phyloP scores from a whole-genome alignment of 2,888 invertebrate species.

The Athalia cordata region DNA sequence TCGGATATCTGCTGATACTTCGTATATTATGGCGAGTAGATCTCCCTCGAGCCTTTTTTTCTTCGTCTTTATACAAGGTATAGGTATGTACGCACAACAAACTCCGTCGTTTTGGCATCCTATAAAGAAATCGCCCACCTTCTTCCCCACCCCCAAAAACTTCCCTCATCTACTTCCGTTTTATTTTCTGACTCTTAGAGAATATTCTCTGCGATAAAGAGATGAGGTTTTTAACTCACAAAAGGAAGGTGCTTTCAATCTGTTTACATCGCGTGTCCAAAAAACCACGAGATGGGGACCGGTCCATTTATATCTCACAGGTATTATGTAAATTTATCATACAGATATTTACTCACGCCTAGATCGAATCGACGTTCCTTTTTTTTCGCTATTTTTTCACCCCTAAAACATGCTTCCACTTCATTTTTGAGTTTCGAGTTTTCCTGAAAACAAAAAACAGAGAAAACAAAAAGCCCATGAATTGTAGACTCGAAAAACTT shows the following conservation, averaged over 20 bases:
- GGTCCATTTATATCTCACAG: constrained; percentile 44
- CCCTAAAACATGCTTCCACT: too few species aligned
- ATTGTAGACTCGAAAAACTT: too few species aligned
- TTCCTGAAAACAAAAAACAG: too few species aligned
- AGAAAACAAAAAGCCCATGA: too few species aligned
- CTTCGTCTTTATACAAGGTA: background rate
- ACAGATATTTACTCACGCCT: background rate
- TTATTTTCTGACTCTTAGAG: constrained; percentile 65
- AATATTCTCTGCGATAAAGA: constrained; percentile 66
- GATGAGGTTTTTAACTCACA: constrained; percentile 62
- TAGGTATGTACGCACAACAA: background rate
- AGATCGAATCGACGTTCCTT: background rate
- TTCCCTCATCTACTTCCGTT: constrained; percentile 61
- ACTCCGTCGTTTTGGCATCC: constrained; percentile 14
- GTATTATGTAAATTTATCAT: background rate
- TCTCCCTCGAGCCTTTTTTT: constrained; percentile 19
- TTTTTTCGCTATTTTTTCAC: background rate
- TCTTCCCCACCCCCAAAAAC: constrained; percentile 55
- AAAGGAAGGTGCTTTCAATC: constrained; percentile 58
- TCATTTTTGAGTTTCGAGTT: too few species aligned
- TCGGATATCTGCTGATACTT: constrained; percentile 16
- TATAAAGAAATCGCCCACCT: constrained; percentile 16
- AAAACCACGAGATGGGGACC: constrained; percentile 55
- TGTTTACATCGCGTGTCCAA: constrained; percentile 58
- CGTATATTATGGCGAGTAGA: constrained; percentile 7